Conservation (phyloP, 2,888 invertebrate genomes). For the Taphrorychus bicolor region DNA sequence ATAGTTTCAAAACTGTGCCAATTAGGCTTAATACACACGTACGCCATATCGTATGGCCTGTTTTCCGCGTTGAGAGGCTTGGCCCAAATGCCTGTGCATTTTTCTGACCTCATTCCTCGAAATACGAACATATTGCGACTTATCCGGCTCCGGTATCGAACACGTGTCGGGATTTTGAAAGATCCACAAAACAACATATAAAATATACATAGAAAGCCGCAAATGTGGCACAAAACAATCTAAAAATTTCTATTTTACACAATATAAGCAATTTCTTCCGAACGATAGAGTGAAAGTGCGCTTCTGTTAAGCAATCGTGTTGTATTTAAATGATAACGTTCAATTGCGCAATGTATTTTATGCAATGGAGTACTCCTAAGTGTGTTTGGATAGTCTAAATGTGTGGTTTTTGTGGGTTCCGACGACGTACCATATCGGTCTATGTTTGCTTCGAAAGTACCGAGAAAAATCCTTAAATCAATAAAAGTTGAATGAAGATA, state of each 20-base stretch:
- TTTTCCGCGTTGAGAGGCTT: constrained; percentile 19
- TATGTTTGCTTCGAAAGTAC: no score
- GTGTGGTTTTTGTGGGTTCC: not conserved
- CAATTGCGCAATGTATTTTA: constrained; percentile 7
- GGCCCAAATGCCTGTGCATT: constrained; percentile 16
- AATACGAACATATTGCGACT: not conserved
- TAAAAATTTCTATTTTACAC: constrained; percentile 30
- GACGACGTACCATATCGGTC: not conserved
- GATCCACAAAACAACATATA: not conserved
- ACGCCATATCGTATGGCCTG: constrained; percentile 3
- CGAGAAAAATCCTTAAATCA: no score
- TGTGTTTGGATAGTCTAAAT: not conserved
- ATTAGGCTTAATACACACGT: constrained; percentile 17
- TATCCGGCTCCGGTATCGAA: not conserved
- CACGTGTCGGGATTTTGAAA: not conserved
- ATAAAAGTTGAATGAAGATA: no score
- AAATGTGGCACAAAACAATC: constrained; percentile 18
- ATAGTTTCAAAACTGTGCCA: not conserved
- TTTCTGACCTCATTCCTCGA: not conserved
- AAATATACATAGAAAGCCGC: constrained; percentile 16
- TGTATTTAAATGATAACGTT: constrained; percentile 9
- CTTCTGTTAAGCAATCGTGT: constrained; percentile 13
- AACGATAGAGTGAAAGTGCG: constrained; percentile 23
- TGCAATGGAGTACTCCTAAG: not conserved
- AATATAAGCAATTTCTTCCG: constrained; percentile 22